Conservation (phyloP, 2,888 invertebrate species). For the Mamestra brassicae region DNA sequence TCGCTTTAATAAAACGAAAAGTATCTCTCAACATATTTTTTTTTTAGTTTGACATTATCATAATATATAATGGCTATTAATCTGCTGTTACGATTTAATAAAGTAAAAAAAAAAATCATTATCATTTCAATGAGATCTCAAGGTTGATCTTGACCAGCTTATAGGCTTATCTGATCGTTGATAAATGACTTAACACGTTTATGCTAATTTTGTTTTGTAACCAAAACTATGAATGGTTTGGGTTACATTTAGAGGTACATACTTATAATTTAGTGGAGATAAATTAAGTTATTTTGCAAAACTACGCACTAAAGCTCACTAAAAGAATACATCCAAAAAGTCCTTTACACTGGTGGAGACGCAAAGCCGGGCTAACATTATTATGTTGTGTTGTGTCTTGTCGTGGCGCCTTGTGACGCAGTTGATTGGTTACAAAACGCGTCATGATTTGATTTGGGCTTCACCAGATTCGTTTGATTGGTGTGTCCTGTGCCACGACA, state of each 20-base stretch:
- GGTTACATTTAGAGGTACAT: neutral
- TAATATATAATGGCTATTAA: slow-evolving; percentile 1
- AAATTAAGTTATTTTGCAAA: neutral
- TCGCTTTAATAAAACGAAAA: neutral
- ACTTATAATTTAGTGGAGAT: neutral
- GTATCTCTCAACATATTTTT: neutral
- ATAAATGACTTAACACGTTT: neutral
- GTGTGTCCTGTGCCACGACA: too few species aligned
- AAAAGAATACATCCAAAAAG: neutral
- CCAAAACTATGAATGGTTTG: neutral
- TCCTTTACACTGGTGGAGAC: too few species aligned
- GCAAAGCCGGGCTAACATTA: too few species aligned
- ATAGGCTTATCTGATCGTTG: slow-evolving; percentile 14
- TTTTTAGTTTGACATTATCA: neutral
- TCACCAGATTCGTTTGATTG: too few species aligned
- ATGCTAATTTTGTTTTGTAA: slow-evolving; percentile 21
- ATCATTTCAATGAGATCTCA: slow-evolving; percentile 24
- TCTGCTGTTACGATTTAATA: slow-evolving; percentile 10
- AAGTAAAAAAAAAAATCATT: neutral
- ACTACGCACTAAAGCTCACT: neutral
- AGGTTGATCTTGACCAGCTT: slow-evolving; percentile 6
- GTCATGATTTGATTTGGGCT: too few species aligned
- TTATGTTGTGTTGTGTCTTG: too few species aligned
- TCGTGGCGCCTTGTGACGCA: too few species aligned
- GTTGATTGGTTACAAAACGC: too few species aligned